Evolutionary conservation across 1,140 invertebrate species (phyloP).

Genomic region (Meloidogyne floridensis): DNA sequence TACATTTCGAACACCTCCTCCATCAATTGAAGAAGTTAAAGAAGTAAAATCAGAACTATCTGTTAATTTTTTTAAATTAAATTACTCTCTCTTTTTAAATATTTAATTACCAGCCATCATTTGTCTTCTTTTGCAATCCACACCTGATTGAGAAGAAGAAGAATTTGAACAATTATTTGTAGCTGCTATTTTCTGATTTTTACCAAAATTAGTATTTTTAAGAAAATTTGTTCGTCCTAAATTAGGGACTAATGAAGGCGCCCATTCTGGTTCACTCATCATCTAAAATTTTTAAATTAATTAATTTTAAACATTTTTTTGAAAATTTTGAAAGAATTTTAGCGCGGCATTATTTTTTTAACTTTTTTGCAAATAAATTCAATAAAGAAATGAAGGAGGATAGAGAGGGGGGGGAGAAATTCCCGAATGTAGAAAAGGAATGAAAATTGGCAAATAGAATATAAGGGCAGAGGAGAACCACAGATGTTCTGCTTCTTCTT

Average conservation of each 20-base stretch:
- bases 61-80: not conserved
- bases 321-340: too few relatives aligned
- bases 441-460: constrained; percentile 1
- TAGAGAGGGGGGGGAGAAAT: not conserved
- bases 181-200: not conserved
- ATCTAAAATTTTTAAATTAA: constrained; percentile 30
- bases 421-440: not conserved
- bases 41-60: constrained; percentile 37
- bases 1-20: not conserved
- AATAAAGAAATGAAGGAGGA: not conserved
- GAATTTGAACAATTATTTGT: constrained; percentile 26
- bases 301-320: not conserved
- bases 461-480: not conserved
- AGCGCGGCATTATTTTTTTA: not conserved
- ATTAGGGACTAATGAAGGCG: not conserved
- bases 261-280: constrained; percentile 47
- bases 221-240: not conserved
- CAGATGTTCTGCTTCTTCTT: not conserved
- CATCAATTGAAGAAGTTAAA: constrained; percentile 15
- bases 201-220: not conserved
- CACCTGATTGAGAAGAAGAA: constrained; percentile 29
- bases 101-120: not conserved
- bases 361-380: not conserved
- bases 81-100: not conserved
- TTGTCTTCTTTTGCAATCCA: constrained; percentile 35